These are phyloP conservation scores for Salvelinus sp. DNA, from an alignment of 2,113 vertebrate genomes.

Conservation along the genomic window DNA sequence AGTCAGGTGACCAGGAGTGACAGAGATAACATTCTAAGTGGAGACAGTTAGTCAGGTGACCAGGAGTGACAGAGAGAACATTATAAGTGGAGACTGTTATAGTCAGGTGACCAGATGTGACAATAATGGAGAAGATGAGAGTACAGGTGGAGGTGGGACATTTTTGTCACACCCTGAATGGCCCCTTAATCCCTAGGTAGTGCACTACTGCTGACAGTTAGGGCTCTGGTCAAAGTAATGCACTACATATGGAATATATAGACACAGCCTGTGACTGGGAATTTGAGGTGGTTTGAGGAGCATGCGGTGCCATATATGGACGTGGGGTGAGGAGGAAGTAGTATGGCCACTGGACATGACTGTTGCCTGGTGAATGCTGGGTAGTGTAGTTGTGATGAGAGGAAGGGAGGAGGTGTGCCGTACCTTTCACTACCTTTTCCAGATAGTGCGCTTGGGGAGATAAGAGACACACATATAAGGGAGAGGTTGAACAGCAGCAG, in stretches of 20 bases:
- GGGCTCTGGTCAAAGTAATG: no score
- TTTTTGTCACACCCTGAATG: background rate
- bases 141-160: background rate
- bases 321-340: constrained; percentile 38
- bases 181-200: no score
- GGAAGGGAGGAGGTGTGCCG: constrained; percentile 85
- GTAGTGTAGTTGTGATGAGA: constrained; percentile 47
- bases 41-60: background rate
- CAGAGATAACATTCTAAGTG: no score
- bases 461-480: constrained; percentile 99
- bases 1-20: no score
- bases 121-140: no score
- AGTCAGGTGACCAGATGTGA: background rate
- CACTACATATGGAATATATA: no score
- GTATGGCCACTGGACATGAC: constrained; percentile 50
- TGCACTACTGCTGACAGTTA: no score
- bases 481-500: constrained; percentile 80
- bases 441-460: constrained; percentile 99
- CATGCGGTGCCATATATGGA: constrained; percentile 13
- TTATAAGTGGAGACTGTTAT: background rate
- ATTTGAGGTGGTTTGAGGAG: constrained; percentile 5
- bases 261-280: constrained; percentile 33
- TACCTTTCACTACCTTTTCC: constrained; percentile 99
- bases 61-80: no score
- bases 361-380: constrained; percentile 47